Conservation (phyloP, 2,797 vertebrate species). For the Halcyon leucocephala region DNA sequence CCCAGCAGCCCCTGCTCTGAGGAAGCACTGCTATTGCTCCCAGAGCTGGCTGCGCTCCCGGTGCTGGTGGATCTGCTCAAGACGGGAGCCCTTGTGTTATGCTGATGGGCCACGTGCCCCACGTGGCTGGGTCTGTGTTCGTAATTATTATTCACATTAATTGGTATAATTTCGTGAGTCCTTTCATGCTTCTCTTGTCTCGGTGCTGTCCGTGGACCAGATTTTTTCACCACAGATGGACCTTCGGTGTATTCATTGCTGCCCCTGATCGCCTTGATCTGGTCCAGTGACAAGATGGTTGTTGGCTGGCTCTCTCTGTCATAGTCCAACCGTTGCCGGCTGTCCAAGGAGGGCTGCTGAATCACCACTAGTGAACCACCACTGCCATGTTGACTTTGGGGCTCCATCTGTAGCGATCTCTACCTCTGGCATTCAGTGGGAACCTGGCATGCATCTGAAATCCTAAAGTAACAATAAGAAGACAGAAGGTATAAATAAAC, state of each 20-base stretch:
- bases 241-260: slow-evolving; percentile 97
- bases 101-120: slow-evolving; percentile 72
- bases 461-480: slow-evolving; percentile 74
- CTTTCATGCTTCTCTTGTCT: slow-evolving; percentile 91
- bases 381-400: slow-evolving; percentile 91
- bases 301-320: slow-evolving; percentile 88
- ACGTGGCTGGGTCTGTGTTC: slow-evolving; percentile 83
- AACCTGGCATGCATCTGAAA: slow-evolving; percentile 96
- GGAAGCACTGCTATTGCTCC: slow-evolving; percentile 91
- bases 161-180: slow-evolving; percentile 93
- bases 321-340: slow-evolving; percentile 88
- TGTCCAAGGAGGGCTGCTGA: slow-evolving; percentile 90
- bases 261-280: slow-evolving; percentile 95
- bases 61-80: slow-evolving; percentile 94
- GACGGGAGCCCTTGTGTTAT: slow-evolving; percentile 79
- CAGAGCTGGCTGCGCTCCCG: slow-evolving; percentile 92
- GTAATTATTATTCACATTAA: slow-evolving; percentile 94
- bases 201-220: slow-evolving; percentile 81
- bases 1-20: slow-evolving; percentile 92
- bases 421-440: slow-evolving; percentile 90
- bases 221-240: slow-evolving; percentile 86
- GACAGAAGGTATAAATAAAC: slow-evolving; percentile 45
- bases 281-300: slow-evolving; percentile 93
- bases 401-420: slow-evolving; percentile 95
- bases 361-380: slow-evolving; percentile 89